Percentiles rank a stretch among this genome's conserved stretches.
Conservation (phyloP, 2,797 vertebrate genomes). For the Echiichthys vipera region DNA sequence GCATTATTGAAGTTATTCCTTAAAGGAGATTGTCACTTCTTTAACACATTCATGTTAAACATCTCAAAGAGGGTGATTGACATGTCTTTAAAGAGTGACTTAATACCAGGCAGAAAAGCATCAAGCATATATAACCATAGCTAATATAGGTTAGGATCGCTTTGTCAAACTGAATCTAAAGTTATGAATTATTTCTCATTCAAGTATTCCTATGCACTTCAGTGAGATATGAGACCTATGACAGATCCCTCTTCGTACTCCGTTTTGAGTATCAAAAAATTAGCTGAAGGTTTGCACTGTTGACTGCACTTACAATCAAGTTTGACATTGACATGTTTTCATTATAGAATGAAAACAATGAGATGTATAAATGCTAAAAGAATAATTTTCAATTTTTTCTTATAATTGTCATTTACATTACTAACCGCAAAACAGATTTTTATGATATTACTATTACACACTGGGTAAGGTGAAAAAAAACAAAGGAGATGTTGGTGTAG, state of each 20-base stretch:
- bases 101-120: too few relatives aligned
- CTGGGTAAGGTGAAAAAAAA: conserved; percentile 24
- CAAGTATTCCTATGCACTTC: too few relatives aligned
- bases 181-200: neutral
- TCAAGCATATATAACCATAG: too few relatives aligned
- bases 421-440: neutral
- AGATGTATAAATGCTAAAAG: neutral
- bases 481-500: neutral
- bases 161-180: neutral
- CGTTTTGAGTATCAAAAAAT: neutral
- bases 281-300: conserved; percentile 5
- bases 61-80: too few relatives aligned
- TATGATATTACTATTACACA: neutral
- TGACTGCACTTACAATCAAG: conserved; percentile 10
- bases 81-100: conserved; percentile 7
- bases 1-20: too few relatives aligned
- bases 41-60: too few relatives aligned
- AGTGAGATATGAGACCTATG: neutral
- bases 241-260: neutral
- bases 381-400: neutral
- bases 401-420: neutral
- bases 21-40: too few relatives aligned
- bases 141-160: neutral
- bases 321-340: neutral
- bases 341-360: neutral